These are phyloP conservation scores for Forficula auricularia DNA, from an alignment of 1,140 invertebrate genomes.

Conservation along the genomic window DNA sequence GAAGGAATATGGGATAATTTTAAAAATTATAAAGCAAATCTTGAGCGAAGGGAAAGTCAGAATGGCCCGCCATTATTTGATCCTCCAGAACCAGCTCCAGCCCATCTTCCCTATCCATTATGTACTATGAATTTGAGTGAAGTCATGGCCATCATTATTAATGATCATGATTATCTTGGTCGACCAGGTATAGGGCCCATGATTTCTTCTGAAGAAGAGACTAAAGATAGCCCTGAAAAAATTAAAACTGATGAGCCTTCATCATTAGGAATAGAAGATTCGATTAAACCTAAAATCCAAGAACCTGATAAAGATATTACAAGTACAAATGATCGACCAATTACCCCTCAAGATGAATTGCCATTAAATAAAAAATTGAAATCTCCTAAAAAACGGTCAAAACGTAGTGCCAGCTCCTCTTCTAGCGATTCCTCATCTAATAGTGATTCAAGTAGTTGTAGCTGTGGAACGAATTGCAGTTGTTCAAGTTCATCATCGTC, in stretches of 20 bases:
- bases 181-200: background rate
- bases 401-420: conserved; percentile 28
- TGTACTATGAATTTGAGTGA: no score
- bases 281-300: conserved; percentile 27
- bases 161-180: conserved; percentile 35
- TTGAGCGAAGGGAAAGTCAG: conserved; percentile 27
- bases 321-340: background rate
- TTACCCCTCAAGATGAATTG: background rate
- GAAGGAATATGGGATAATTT: conserved; percentile 71
- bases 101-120: no score
- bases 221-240: conserved; percentile 14
- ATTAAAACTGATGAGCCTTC: conserved; percentile 22
- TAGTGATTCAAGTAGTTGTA: conserved; percentile 53
- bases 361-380: conserved; percentile 22
- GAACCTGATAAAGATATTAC: background rate
- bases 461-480: conserved; percentile 61
- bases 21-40: conserved; percentile 43
- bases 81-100: no score
- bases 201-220: conserved; percentile 4
- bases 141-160: conserved; percentile 11
- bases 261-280: conserved; percentile 27
- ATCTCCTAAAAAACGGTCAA: conserved; percentile 26
- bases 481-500: conserved; percentile 44
- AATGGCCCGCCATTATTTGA: background rate
- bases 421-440: conserved; percentile 55